Percentiles rank a stretch among this genome's conserved stretches.
Evolutionary conservation across 2,113 vertebrate genomes (phyloP).

Genomic region (Lycaon pictus): DNA sequence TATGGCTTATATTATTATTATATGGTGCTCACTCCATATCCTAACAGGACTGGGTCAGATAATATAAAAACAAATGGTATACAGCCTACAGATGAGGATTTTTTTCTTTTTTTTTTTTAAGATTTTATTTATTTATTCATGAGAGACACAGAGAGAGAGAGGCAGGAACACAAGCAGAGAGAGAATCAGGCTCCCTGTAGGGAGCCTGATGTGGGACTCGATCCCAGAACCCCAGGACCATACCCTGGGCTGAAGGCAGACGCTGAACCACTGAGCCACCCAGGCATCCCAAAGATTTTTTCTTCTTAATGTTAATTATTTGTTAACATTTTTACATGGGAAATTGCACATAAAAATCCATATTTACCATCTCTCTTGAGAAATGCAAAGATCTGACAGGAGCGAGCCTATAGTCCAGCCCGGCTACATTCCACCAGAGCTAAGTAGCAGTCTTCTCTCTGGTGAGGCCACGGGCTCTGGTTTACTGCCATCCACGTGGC

Average conservation of each 20-base stretch:
- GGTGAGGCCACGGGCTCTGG: background rate
- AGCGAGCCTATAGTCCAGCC: background rate
- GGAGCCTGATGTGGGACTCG: no score
- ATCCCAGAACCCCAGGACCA: no score
- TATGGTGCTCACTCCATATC: background rate
- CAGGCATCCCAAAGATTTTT: no score
- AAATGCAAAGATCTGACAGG: background rate
- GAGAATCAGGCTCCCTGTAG: no score
- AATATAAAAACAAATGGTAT: background rate
- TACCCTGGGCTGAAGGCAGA: no score
- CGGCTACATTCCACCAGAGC: background rate
- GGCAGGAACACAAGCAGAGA: no score
- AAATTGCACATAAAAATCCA: conserved; percentile 4
- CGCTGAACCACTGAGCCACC: no score
- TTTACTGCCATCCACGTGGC: background rate
- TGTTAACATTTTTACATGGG: conserved; percentile 8
- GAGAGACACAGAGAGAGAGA: no score
- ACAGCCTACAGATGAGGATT: background rate
- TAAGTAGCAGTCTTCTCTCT: background rate
- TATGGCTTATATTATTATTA: background rate
- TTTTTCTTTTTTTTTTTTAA: background rate
- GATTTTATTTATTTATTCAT: no score
- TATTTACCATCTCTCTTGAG: background rate
- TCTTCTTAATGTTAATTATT: background rate
- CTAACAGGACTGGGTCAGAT: background rate